phyloP scores from a whole-genome alignment of 2,113 vertebrate genomes.

The Cathartes aura region DNA sequence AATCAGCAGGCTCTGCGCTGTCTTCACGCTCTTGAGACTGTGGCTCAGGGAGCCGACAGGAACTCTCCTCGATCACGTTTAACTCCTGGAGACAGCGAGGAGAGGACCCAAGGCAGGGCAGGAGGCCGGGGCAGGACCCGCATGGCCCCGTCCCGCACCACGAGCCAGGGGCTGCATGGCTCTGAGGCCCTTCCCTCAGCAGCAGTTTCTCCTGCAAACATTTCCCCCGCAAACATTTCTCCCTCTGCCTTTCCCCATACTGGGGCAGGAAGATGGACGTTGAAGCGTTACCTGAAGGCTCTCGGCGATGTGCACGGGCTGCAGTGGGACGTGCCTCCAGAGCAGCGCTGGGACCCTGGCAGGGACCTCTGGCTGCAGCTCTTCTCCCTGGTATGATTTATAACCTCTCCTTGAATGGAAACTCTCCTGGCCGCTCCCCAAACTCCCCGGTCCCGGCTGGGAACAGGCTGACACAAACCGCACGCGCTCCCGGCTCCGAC shows the following conservation, averaged over 20 bases:
- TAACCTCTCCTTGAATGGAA: neutral
- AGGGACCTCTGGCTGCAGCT: neutral
- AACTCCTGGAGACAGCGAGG: neutral
- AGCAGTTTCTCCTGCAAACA: fast-evolving
- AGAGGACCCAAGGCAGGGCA: neutral
- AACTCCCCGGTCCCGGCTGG: fast-evolving
- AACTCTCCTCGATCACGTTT: fast-evolving
- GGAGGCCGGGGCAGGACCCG: neutral
- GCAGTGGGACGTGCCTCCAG: neutral
- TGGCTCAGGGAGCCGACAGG: neutral
- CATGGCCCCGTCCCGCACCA: neutral
- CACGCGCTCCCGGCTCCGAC: neutral
- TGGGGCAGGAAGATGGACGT: neutral
- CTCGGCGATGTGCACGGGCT: fast-evolving
- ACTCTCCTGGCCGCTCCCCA: neutral
- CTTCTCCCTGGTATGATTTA: neutral
- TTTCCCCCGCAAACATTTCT: fast-evolving
- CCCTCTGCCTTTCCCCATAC: fast-evolving
- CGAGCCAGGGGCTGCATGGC: fast-evolving
- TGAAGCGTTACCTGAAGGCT: neutral
- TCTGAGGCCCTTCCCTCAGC: neutral
- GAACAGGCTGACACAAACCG: neutral
- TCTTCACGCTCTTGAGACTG: fast-evolving
- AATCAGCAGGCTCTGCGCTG: fast-evolving
- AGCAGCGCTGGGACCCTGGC: neutral